A percentile compares a stretch with the other conserved stretches of the same genome.
These are phyloP conservation scores for Minunthozetes semirufus DNA, from an alignment of 2,888 invertebrate genomes.

Conservation along the genomic window DNA sequence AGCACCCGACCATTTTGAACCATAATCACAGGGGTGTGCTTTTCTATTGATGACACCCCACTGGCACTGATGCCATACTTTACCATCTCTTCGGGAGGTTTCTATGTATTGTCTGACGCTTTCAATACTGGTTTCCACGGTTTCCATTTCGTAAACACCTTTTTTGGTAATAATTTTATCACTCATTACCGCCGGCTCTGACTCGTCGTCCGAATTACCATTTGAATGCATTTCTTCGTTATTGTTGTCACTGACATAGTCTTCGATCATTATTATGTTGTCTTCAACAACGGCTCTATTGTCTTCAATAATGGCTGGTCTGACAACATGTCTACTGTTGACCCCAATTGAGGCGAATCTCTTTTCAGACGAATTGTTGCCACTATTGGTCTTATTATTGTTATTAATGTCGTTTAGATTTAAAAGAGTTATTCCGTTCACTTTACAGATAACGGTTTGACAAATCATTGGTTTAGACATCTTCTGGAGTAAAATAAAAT, in stretches of 20 bases:
- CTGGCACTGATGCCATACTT: slow-evolving; percentile 14
- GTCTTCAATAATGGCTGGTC: background rate
- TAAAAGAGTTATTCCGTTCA: slow-evolving; percentile 1
- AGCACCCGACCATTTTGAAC: slow-evolving; percentile 25
- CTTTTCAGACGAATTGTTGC: background rate
- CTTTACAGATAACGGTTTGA: slow-evolving; percentile 16
- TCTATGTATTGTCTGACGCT: background rate
- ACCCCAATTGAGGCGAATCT: background rate
- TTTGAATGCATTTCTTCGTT: background rate
- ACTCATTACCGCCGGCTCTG: too few species aligned
- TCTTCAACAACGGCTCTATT: too few species aligned
- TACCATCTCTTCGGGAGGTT: background rate
- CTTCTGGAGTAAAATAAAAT: background rate
- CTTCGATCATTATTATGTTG: background rate
- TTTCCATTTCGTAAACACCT: background rate
- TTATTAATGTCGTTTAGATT: background rate
- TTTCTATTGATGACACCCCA: background rate
- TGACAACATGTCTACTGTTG: background rate
- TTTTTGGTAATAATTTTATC: background rate
- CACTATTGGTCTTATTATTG: background rate
- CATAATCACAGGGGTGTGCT: background rate
- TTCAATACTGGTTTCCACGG: slow-evolving; percentile 8
- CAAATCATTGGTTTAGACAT: slow-evolving; percentile 11
- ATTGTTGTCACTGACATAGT: background rate
- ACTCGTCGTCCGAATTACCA: background rate